phyloP scores from a whole-genome alignment of 2,113 vertebrate species.

The Motacilla alba region DNA sequence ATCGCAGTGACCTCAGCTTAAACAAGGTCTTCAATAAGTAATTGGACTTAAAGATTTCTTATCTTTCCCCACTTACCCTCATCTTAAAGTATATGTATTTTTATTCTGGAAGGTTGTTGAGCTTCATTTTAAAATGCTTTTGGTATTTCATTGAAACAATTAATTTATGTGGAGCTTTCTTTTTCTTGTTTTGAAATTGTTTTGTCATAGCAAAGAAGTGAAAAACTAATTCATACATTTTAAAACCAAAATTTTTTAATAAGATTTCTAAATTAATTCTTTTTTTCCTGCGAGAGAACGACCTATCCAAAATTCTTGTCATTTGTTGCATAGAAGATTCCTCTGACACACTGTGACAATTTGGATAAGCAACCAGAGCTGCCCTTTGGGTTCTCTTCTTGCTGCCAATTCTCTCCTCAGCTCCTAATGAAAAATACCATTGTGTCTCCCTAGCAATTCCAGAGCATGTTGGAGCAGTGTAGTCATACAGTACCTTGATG shows the following conservation, averaged over 20 bases:
- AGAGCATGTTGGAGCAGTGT: background rate
- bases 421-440: background rate
- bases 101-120: background rate
- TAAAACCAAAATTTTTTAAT: background rate
- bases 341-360: background rate
- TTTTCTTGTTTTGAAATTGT: background rate
- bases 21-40: background rate
- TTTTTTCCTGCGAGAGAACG: background rate
- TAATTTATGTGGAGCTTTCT: background rate
- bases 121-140: background rate
- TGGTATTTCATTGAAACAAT: background rate
- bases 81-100: background rate
- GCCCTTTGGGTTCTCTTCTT: background rate
- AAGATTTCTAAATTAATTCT: background rate
- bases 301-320: background rate
- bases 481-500: background rate
- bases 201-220: background rate
- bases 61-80: rapidly evolving
- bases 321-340: background rate
- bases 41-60: background rate
- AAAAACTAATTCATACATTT: background rate
- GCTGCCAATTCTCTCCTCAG: background rate
- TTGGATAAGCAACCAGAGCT: background rate
- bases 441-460: background rate
- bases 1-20: background rate